phyloP scores from a whole-genome alignment of 2,888 invertebrate species.

The Leuctra nigra region DNA sequence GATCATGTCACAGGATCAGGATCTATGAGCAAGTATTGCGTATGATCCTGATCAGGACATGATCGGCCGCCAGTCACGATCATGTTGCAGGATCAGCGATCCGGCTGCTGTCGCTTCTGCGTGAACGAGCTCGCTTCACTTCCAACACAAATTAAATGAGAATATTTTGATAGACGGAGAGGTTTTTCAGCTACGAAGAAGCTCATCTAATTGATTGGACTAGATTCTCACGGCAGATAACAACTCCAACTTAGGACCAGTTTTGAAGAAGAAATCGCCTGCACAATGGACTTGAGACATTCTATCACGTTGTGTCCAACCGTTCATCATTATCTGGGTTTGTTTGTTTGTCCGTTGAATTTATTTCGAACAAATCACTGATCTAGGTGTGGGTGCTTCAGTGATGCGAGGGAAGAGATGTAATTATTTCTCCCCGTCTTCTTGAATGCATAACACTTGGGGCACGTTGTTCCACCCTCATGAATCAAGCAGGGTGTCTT shows the following conservation, averaged over 20 bases:
- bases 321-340: constrained; percentile 1
- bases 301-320: background rate
- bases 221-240: background rate
- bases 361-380: constrained; percentile 11
- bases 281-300: too few species aligned
- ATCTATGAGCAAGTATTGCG: too few species aligned
- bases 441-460: too few species aligned
- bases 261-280: too few species aligned
- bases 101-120: constrained; percentile 9
- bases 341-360: constrained; percentile 1
- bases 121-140: background rate
- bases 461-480: too few species aligned
- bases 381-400: constrained; percentile 4
- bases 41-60: too few species aligned
- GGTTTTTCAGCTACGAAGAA: constrained; percentile 2
- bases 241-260: background rate
- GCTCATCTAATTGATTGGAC: constrained; percentile 13
- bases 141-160: constrained; percentile 2
- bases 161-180: constrained; percentile 6
- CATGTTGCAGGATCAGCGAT: too few species aligned
- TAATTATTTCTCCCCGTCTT: too few species aligned
- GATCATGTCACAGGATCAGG: too few species aligned
- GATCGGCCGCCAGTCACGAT: too few species aligned
- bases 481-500: too few species aligned
- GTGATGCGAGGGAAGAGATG: too few species aligned